These are phyloP conservation scores for Physeter macrocephalus DNA, from an alignment of 2,113 vertebrate species.

Conservation along the genomic window DNA sequence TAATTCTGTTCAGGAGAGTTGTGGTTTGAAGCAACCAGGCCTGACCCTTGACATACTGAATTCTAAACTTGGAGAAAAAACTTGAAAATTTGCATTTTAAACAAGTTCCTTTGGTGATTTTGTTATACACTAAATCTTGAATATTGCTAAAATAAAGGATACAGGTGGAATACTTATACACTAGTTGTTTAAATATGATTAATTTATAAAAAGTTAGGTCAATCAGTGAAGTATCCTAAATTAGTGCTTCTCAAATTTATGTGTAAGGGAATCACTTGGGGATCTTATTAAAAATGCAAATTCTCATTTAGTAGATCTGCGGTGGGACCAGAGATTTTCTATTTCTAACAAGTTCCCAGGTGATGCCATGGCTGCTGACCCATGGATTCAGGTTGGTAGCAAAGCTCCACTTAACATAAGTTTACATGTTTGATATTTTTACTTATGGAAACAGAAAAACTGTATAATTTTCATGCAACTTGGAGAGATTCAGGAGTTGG, in stretches of 20 bases:
- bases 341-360: neutral
- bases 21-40: neutral
- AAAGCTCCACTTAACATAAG: neutral
- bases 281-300: neutral
- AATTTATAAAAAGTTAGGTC: neutral
- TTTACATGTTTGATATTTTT: neutral
- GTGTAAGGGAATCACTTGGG: neutral
- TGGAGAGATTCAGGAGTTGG: neutral
- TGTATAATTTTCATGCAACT: neutral
- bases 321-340: neutral
- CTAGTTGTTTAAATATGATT: neutral
- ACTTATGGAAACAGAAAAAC: neutral
- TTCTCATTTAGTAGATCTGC: neutral
- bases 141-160: neutral
- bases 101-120: neutral
- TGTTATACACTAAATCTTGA: neutral
- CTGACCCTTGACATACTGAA: neutral
- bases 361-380: neutral
- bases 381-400: neutral
- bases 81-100: neutral
- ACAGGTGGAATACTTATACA: neutral
- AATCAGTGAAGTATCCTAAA: neutral
- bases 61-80: constrained; percentile 4
- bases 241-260: neutral
- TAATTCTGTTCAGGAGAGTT: neutral